Evolutionary conservation across 2,888 invertebrate species (phyloP).

Genomic region (Nysson spinosus): DNA sequence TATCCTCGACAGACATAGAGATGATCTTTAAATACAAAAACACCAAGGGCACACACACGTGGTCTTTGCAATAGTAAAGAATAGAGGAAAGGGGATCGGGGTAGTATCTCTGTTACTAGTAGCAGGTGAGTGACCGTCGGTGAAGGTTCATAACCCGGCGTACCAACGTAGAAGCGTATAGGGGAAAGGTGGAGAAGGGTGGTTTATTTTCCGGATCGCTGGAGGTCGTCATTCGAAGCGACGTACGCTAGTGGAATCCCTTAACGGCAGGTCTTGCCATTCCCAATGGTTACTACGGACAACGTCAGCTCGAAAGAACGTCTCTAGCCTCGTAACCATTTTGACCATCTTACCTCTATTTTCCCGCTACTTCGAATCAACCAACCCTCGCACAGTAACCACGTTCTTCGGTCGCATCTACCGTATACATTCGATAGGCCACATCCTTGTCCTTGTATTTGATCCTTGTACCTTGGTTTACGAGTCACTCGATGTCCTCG

Average conservation of each 20-base stretch:
- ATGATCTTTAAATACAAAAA: not conserved
- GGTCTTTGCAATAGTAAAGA: slow-evolving; percentile 27
- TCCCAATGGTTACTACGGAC: slow-evolving; percentile 52
- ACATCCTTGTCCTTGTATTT: not conserved
- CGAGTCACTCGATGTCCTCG: not conserved
- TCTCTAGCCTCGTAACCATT: slow-evolving; percentile 40
- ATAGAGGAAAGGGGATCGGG: slow-evolving; percentile 32
- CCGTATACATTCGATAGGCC: not conserved
- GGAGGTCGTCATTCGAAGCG: slow-evolving; percentile 68
- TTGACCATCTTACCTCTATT: slow-evolving; percentile 5
- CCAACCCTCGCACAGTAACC: not conserved
- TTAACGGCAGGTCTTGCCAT: slow-evolving; percentile 61
- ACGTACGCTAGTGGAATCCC: slow-evolving; percentile 68
- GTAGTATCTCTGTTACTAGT: slow-evolving; percentile 23
- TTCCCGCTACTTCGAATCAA: slow-evolving; percentile 8
- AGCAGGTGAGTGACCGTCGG: slow-evolving; percentile 26
- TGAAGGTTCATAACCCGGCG: slow-evolving; percentile 54
- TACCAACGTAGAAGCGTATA: slow-evolving; percentile 11
- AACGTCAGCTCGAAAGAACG: slow-evolving; percentile 46
- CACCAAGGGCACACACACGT: not conserved
- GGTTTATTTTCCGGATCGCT: slow-evolving; percentile 71
- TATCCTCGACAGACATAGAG: not conserved
- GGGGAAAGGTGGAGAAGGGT: slow-evolving; percentile 32
- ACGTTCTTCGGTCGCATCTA: not conserved
- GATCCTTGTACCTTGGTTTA: not conserved